Base-by-base conservation (phyloP, 2,113 vertebrate species). In the Ctenomys sociabilis region DNA sequence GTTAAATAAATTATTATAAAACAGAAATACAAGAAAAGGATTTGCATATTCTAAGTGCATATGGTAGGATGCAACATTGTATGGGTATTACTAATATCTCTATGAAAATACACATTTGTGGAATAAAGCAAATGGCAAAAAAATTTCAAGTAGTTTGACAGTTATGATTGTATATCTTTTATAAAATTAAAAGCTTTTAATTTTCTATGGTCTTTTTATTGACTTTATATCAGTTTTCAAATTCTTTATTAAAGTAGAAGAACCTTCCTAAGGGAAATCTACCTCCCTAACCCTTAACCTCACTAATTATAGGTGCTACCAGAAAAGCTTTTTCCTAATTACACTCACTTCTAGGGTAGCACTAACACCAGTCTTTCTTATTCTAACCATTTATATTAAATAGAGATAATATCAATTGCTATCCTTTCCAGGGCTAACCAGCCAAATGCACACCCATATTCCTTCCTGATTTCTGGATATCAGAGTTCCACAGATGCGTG, bases 41-140 rank as follows among this genome's bases (percentile, higher is more conserved):
- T 28, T 90, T 21, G 77, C 88, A 16, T 49, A 94, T 94, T 95
- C 90, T 90, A 94, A 95, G 37, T 85, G 63, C 26, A 54, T 75
- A 91, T 43, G 92, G 6, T 24, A 45, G 66, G 85, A 83, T 43
- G 91, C 1, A 88, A 24, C 10, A 57, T 21, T 49, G 11, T 32
- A 32, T 26, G 37, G 4, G 37, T 92, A 83, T 92, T 45, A 93
- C 59, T 92, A 90, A 68, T 57, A 92, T 3, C 68, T 91, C 81
- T 37, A 61, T 64, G 54, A 96, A 95, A 80, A 68, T 5, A 95
- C 40, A 52, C 35, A 91, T 70, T 73, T 4, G 54, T 12, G 45
- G 87, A 89, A 75, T 37, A 81, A 64, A 61, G 16, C n/a, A 94
- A 90, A 91, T 35, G 35, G 52, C 45, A 52, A 89, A 95, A 68